These are phyloP conservation scores for Callyntrura guangdongensis DNA, from an alignment of 2,888 invertebrate species.

Conservation along the genomic window DNA sequence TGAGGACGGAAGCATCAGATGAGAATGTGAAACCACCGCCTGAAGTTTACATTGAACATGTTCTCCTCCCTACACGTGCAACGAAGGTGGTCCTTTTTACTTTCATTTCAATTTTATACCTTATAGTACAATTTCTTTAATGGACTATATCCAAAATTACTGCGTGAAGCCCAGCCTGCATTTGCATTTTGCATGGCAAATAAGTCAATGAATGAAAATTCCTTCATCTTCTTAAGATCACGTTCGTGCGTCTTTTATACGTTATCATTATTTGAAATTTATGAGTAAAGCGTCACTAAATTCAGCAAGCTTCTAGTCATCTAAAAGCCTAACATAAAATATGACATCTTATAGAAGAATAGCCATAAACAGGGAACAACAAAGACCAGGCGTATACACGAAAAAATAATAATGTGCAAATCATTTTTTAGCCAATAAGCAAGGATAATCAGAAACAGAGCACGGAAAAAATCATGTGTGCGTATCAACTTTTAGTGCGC, in stretches of 20 bases:
- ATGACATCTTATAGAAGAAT: background rate
- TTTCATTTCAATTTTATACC: conserved; percentile 27
- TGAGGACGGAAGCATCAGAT: conserved; percentile 79
- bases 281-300: background rate
- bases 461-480: conserved; percentile 57
- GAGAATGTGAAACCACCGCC: conserved; percentile 83
- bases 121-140: conserved; percentile 3
- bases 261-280: conserved; percentile 26
- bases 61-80: conserved; percentile 84
- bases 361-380: background rate
- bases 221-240: conserved; percentile 49
- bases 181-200: background rate
- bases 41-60: conserved; percentile 84
- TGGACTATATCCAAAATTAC: conserved; percentile 3
- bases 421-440: conserved; percentile 51
- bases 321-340: background rate
- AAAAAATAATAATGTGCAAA: conserved; percentile 40
- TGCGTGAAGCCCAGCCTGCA: conserved; percentile 6
- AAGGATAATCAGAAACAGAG: conserved; percentile 41
- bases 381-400: background rate
- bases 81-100: conserved; percentile 81
- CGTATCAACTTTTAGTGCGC: conserved; percentile 13
- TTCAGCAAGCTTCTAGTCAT: background rate
- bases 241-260: conserved; percentile 39
- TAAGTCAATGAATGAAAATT: conserved; percentile 30